A percentile compares a stretch with the other conserved stretches of the same genome.
These are phyloP conservation scores for Microctonus aethiopoides DNA, from an alignment of 2,888 invertebrate genomes.

Conservation along the genomic window DNA sequence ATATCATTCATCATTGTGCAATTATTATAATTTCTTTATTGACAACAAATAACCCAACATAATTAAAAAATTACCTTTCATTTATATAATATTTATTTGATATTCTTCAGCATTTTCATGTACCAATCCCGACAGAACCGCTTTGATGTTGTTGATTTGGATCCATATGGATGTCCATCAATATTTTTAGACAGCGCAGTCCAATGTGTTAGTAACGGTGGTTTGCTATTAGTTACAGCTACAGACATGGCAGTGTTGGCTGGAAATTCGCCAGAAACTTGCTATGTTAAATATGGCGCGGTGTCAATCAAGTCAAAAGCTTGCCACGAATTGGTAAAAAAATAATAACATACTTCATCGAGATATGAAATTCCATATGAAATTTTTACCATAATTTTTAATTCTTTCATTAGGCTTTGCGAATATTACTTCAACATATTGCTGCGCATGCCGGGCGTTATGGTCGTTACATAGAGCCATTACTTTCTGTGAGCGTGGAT, in stretches of 20 bases:
- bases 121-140: constrained; percentile 78
- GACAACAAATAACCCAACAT: background rate
- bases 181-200: constrained; percentile 92
- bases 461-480: constrained; percentile 90
- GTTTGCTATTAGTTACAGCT: constrained; percentile 92
- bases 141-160: constrained; percentile 93
- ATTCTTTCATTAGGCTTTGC: no score
- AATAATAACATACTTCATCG: constrained; percentile 8
- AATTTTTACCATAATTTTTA: constrained; percentile 44
- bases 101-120: constrained; percentile 86
- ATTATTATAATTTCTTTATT: constrained; percentile 7
- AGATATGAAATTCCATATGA: background rate
- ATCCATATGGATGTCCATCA: constrained; percentile 97
- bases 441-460: constrained; percentile 94
- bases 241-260: constrained; percentile 98
- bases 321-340: constrained; percentile 92
- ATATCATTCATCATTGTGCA: constrained; percentile 17
- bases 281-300: constrained; percentile 92
- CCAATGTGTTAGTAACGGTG: constrained; percentile 83
- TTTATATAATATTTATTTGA: constrained; percentile 31
- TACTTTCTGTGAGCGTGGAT: constrained; percentile 92
- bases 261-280: constrained; percentile 95
- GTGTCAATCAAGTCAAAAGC: constrained; percentile 85
- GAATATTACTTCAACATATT: constrained; percentile 91
- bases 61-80: no score